Evolutionary conservation across 2,888 invertebrate genomes (phyloP).

Genomic region (Pinctada fucata): DNA sequence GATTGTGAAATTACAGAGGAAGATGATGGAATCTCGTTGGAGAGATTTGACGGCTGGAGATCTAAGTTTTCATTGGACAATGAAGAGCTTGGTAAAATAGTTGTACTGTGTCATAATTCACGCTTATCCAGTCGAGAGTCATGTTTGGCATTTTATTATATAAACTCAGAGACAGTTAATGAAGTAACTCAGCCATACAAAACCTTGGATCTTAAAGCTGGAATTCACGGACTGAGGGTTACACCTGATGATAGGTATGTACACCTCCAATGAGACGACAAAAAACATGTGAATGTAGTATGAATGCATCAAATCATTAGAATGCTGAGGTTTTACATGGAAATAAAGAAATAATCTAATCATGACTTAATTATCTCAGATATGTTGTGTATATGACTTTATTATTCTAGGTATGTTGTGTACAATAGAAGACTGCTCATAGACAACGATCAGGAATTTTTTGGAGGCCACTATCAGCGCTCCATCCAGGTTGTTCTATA

Average conservation of each 20-base stretch:
- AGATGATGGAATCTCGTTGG: neutral
- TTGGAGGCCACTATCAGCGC: neutral
- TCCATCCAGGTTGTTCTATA: conserved; percentile 28
- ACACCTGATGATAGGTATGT: conserved; percentile 14
- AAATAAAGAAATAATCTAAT: too few relatives aligned
- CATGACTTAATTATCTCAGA: neutral
- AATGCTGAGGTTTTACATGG: too few relatives aligned
- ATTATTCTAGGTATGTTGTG: conserved; percentile 10
- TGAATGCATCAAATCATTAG: too few relatives aligned
- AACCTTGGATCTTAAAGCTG: conserved; percentile 13
- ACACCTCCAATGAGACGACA: too few relatives aligned
- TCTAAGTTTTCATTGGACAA: neutral
- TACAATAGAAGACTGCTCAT: conserved; percentile 5
- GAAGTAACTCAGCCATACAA: conserved; percentile 9
- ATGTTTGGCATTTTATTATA: conserved; percentile 4
- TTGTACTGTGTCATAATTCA: conserved; percentile 1
- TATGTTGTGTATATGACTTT: neutral
- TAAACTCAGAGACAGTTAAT: neutral
- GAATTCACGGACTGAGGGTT: conserved; percentile 10
- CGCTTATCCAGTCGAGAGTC: neutral
- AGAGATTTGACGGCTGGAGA: neutral
- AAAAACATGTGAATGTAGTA: too few relatives aligned
- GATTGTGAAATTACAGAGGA: neutral
- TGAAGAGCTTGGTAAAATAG: neutral
- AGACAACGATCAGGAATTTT: neutral